Percentiles rank a stretch among this genome's conserved stretches.
Evolutionary conservation across 1,140 invertebrate species (phyloP).

Genomic region (Wasmannia auropunctata): DNA sequence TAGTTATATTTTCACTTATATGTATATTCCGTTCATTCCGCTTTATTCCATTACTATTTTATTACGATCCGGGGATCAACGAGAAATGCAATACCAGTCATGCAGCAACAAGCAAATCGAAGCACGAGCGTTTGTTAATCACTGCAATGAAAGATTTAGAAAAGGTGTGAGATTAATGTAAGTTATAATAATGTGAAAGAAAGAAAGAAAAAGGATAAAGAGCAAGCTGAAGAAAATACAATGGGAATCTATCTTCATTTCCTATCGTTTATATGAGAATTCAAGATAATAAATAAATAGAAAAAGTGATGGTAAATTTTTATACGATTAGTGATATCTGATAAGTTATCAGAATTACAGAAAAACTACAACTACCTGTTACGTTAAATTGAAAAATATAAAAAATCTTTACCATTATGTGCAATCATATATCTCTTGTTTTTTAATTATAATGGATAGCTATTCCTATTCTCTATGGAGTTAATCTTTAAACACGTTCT

Average conservation of each 20-base stretch:
- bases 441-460: neutral
- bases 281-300: neutral
- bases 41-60: conserved; percentile 4
- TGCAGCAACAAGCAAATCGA: conserved; percentile 18
- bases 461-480: neutral
- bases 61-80: conserved; percentile 5
- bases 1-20: neutral
- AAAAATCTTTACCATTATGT: conserved; percentile 1
- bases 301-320: neutral
- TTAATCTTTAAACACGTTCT: conserved; percentile 6
- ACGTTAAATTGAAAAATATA: neutral
- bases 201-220: neutral
- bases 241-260: conserved; percentile 17
- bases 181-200: too few species aligned
- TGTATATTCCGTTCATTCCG: neutral
- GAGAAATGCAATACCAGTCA: conserved; percentile 24
- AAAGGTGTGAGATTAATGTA: neutral
- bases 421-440: neutral
- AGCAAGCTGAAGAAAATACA: neutral
- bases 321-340: neutral
- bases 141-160: conserved; percentile 29
- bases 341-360: conserved; percentile 28
- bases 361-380: neutral
- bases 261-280: neutral
- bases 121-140: conserved; percentile 14